Percentiles rank a stretch among this genome's conserved stretches.
Conservation (phyloP, 2,888 invertebrate species). For the Psococerastis gibbosa region DNA sequence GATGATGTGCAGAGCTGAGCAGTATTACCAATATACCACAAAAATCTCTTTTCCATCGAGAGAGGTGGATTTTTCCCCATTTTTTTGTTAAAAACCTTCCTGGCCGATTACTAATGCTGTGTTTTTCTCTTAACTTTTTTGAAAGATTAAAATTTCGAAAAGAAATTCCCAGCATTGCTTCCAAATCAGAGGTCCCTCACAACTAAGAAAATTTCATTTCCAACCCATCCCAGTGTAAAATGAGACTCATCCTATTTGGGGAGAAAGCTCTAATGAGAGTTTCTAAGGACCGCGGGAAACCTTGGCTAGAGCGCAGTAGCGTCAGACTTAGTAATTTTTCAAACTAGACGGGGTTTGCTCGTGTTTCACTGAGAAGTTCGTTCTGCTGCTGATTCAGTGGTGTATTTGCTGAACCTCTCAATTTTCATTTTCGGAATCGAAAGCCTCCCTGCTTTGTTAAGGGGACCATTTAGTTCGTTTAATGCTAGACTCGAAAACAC, state of each 20-base stretch:
- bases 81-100: conserved; percentile 11
- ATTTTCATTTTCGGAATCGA: too few species aligned
- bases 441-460: too few species aligned
- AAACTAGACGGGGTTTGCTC: conserved; percentile 10
- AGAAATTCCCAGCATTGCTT: too few species aligned
- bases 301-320: conserved; percentile 9
- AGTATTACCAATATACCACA: too few species aligned
- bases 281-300: background rate
- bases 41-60: conserved; percentile 6
- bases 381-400: too few species aligned
- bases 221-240: background rate
- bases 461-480: too few species aligned
- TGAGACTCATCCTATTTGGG: background rate
- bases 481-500: too few species aligned
- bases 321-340: conserved; percentile 11
- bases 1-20: too few species aligned
- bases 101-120: conserved; percentile 10
- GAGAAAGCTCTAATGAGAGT: background rate
- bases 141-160: conserved; percentile 6
- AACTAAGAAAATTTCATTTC: conserved; percentile 1
- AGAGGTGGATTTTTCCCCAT: conserved; percentile 8
- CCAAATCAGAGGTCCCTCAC: too few species aligned
- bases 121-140: conserved; percentile 10
- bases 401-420: too few species aligned
- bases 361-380: too few species aligned